These are phyloP conservation scores for Cotesia chilonis DNA, from an alignment of 1,140 invertebrate species.

Conservation along the genomic window DNA sequence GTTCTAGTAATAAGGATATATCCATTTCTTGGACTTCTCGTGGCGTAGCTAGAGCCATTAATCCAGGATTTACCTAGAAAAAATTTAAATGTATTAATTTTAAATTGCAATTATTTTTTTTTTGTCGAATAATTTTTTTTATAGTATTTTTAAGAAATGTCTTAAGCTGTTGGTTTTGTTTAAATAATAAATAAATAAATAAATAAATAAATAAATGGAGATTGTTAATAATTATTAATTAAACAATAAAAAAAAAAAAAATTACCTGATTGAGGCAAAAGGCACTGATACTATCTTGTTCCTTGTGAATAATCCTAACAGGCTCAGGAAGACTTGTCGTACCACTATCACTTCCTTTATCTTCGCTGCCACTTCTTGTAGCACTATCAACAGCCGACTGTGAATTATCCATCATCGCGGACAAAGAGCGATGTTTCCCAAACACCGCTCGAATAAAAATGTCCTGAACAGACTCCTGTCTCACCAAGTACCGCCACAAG, in stretches of 20 bases:
- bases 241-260: too few relatives aligned
- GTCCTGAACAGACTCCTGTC: slow-evolving; percentile 92
- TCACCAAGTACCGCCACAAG: slow-evolving; percentile 93
- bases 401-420: slow-evolving; percentile 61
- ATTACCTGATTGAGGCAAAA: slow-evolving; percentile 93
- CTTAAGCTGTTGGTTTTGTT: too few relatives aligned
- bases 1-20: slow-evolving; percentile 86
- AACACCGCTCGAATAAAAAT: slow-evolving; percentile 96
- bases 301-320: slow-evolving; percentile 97
- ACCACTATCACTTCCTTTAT: slow-evolving; percentile 64
- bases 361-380: slow-evolving; percentile 59
- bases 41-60: slow-evolving; percentile 91
- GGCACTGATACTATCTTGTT: slow-evolving; percentile 97
- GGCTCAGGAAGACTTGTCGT: slow-evolving; percentile 74
- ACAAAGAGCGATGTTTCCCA: slow-evolving; percentile 72
- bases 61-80: slow-evolving; percentile 77
- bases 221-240: too few relatives aligned
- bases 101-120: background rate
- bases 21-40: slow-evolving; percentile 98
- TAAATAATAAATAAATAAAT: too few relatives aligned
- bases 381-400: slow-evolving; percentile 55
- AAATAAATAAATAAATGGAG: too few relatives aligned
- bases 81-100: background rate
- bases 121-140: too few relatives aligned
- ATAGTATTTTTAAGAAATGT: too few relatives aligned